A percentile compares a stretch with the other conserved stretches of the same genome.
Conservation (phyloP, 2,888 invertebrate species). For the Theodoxus fluviatilis region DNA sequence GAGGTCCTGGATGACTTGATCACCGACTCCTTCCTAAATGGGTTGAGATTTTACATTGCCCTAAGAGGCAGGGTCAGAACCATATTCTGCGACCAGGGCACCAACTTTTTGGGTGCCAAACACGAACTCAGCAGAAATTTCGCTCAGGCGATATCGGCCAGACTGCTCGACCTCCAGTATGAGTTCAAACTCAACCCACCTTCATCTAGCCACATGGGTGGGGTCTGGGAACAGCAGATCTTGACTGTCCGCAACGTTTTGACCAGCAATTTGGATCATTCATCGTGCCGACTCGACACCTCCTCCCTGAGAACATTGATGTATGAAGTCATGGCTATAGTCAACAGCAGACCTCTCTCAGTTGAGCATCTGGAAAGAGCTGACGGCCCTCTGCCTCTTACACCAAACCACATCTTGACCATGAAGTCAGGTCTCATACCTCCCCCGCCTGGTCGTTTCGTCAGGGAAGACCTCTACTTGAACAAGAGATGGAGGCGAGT, state of each 20-base stretch:
- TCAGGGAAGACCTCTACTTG: not conserved
- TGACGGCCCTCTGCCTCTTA: not conserved
- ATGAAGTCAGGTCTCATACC: not conserved
- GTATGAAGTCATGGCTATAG: slow-evolving; percentile 8
- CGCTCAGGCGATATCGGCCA: not conserved
- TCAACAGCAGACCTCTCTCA: slow-evolving; percentile 1
- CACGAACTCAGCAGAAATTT: not conserved
- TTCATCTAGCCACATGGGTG: slow-evolving; percentile 8
- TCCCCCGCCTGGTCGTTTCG: not conserved
- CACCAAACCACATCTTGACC: slow-evolving; percentile 4
- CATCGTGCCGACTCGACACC: not conserved
- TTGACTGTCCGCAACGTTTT: not conserved
- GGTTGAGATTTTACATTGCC: no score
- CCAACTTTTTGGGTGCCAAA: not conserved
- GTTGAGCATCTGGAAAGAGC: not conserved
- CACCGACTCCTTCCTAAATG: no score
- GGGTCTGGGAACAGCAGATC: slow-evolving; percentile 1
- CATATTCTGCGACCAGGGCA: no score
- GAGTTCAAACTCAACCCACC: slow-evolving; percentile 10
- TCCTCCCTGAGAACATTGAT: not conserved
- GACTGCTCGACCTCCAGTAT: not conserved
- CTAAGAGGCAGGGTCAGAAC: no score
- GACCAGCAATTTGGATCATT: not conserved
- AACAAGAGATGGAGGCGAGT: not conserved
- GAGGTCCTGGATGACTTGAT: no score